A percentile compares a stretch with the other conserved stretches of the same genome.
Evolutionary conservation across 2,888 invertebrate genomes (phyloP).

Genomic region (Digitonthophagus gazella): DNA sequence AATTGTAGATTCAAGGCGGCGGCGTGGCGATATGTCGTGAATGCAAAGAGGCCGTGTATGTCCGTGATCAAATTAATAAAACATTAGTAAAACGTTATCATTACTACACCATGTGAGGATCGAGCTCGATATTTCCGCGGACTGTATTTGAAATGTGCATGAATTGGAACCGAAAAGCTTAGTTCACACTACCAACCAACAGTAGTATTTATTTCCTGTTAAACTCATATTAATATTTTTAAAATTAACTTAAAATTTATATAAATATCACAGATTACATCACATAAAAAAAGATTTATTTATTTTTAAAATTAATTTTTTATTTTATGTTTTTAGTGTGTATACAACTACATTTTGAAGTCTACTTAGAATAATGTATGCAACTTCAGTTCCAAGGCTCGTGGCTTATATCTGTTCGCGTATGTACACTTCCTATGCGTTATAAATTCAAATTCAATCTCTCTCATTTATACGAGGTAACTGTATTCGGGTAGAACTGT

Average conservation of each 20-base stretch:
- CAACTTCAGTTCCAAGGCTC: conserved; percentile 11
- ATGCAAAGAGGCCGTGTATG: background rate
- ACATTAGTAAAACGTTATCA: conserved; percentile 13
- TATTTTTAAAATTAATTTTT: background rate
- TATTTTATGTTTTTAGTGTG: background rate
- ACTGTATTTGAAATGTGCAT: background rate
- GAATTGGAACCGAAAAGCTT: background rate
- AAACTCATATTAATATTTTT: too few species aligned
- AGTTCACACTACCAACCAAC: background rate
- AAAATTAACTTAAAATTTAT: background rate
- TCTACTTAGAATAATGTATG: conserved; percentile 12
- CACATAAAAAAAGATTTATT: too few species aligned
- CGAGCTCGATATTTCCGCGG: background rate
- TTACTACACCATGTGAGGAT: conserved; percentile 7
- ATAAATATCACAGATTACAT: too few species aligned
- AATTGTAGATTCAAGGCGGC: background rate
- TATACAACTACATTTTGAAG: background rate
- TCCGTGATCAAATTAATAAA: conserved; percentile 10
- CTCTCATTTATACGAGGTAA: conserved; percentile 24
- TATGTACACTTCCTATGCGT: conserved; percentile 26
- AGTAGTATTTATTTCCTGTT: too few species aligned
- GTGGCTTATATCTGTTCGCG: conserved; percentile 17
- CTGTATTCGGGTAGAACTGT: conserved; percentile 14
- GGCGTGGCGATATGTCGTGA: background rate
- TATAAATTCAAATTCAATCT: conserved; percentile 26